These are phyloP conservation scores for Mus spicilegus DNA, from an alignment of 2,113 vertebrate species.

Conservation along the genomic window DNA sequence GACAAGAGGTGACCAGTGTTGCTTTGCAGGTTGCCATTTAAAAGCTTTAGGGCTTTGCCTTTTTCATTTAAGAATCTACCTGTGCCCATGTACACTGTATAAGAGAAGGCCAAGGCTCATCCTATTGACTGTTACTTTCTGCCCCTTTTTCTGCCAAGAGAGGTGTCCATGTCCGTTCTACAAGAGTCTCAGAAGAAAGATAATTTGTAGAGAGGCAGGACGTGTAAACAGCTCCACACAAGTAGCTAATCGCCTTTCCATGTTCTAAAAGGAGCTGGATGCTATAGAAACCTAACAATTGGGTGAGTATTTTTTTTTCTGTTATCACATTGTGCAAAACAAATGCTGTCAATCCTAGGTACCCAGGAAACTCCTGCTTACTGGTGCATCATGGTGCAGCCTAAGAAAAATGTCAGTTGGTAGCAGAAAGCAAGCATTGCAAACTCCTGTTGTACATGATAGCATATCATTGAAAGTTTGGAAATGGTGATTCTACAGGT, in stretches of 20 bases:
- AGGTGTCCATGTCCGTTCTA: not conserved
- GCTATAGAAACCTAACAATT: constrained; percentile 56
- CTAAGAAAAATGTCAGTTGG: constrained; percentile 22
- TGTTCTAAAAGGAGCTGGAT: not conserved
- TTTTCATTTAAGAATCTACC: constrained; percentile 8
- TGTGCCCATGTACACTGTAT: not conserved
- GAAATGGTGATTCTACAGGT: not conserved
- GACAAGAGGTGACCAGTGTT: not conserved
- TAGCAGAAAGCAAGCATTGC: constrained; percentile 35
- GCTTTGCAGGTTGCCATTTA: not conserved
- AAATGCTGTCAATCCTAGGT: not conserved
- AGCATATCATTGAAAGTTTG: not conserved
- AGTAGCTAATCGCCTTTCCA: not conserved
- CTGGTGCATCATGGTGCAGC: not conserved
- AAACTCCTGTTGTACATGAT: constrained; percentile 18
- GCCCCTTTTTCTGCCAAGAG: constrained; percentile 20
- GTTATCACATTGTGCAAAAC: constrained; percentile 42
- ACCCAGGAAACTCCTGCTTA: not conserved
- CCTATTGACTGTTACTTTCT: not conserved
- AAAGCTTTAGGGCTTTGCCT: not conserved
- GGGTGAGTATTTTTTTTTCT: constrained; percentile 17
- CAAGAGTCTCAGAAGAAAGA: not conserved
- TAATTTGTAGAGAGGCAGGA: not conserved
- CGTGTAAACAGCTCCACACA: not conserved
- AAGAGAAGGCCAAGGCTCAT: not conserved